These are phyloP conservation scores for Pentalonia nigronervosa DNA, from an alignment of 1,140 invertebrate species.

Conservation along the genomic window DNA sequence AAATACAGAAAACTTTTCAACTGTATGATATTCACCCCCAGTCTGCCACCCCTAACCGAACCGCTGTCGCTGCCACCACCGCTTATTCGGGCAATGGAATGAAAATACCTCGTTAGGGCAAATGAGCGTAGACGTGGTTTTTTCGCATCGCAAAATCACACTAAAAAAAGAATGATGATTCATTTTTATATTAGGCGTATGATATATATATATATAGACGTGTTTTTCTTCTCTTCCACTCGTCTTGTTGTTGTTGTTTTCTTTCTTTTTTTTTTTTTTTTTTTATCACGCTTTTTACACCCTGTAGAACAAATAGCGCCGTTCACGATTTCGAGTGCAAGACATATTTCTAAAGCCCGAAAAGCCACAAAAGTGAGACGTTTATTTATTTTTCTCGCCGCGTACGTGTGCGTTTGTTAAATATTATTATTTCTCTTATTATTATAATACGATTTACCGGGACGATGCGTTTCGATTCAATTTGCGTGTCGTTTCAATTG, in stretches of 20 bases:
- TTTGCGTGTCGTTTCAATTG: neutral
- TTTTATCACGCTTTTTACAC: neutral
- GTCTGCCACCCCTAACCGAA: neutral
- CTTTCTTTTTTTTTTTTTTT: neutral
- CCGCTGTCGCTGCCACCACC: no score
- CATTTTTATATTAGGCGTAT: neutral
- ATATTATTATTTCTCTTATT: neutral
- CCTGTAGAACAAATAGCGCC: neutral
- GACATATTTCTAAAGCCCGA: neutral
- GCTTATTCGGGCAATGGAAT: conserved; percentile 41
- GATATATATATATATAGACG: neutral
- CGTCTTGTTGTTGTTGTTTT: neutral
- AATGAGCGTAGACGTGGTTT: conserved; percentile 30
- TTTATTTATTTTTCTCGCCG: neutral
- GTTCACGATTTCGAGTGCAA: neutral
- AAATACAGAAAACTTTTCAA: conserved; percentile 41
- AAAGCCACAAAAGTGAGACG: neutral
- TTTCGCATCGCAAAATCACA: conserved; percentile 49
- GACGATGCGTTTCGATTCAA: neutral
- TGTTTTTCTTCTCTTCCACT: neutral
- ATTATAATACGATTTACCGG: neutral
- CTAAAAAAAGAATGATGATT: conserved; percentile 26
- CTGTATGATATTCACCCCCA: conserved; percentile 28
- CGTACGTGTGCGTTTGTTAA: neutral
- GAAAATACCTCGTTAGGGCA: conserved; percentile 51